Percentiles rank a stretch among this genome's conserved stretches.
phyloP scores from a whole-genome alignment of 2,113 vertebrate species.

The Mormoops blainvillei region DNA sequence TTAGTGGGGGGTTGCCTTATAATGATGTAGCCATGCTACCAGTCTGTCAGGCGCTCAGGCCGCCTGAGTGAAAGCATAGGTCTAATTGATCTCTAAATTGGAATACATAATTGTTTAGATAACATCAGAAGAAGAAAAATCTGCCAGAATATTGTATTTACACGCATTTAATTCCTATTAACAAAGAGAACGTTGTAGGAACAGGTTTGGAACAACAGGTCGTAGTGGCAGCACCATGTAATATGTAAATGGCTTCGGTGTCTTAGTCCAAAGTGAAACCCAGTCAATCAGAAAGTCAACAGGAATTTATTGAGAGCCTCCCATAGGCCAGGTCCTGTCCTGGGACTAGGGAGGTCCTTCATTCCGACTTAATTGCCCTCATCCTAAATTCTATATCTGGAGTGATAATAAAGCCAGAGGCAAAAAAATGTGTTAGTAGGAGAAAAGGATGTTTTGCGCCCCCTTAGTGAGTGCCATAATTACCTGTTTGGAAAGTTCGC shows the following conservation, averaged over 20 bases:
- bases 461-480: not conserved
- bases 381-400: not conserved
- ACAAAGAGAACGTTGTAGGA: constrained; percentile 67
- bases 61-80: constrained; percentile 17
- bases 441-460: not conserved
- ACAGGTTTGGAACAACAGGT: constrained; percentile 68
- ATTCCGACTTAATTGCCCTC: not conserved
- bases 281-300: not conserved
- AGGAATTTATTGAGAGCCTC: not conserved
- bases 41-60: constrained; percentile 57
- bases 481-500: not conserved
- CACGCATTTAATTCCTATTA: constrained; percentile 64
- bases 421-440: not conserved
- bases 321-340: not conserved
- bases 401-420: not conserved
- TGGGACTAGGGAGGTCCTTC: not conserved
- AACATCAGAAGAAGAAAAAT: constrained; percentile 75
- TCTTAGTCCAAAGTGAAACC: not conserved
- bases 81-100: constrained; percentile 71
- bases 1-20: constrained; percentile 30
- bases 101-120: constrained; percentile 75
- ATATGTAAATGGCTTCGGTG: constrained; percentile 12
- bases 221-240: constrained; percentile 30
- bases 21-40: not conserved
- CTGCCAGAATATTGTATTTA: constrained; percentile 69